These are phyloP conservation scores for Thereva nobilitata DNA, from an alignment of 2,888 invertebrate species.

Conservation along the genomic window DNA sequence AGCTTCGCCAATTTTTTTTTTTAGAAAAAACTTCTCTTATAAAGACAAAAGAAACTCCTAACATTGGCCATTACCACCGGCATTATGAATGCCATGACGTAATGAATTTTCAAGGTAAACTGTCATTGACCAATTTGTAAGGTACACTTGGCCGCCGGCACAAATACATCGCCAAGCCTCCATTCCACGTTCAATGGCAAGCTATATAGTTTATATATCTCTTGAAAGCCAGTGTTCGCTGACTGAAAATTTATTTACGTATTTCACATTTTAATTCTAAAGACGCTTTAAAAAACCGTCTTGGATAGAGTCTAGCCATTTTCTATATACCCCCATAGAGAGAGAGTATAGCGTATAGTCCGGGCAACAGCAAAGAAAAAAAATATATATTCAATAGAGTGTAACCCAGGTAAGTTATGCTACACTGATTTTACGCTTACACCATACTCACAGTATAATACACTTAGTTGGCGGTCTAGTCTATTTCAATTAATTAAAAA, in stretches of 20 bases:
- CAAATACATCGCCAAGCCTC: no score
- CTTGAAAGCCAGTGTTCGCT: constrained; percentile 9
- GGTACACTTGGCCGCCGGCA: no score
- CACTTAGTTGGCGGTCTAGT: no score
- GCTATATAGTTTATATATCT: neutral
- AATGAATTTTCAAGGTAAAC: constrained; percentile 39
- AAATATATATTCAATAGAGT: no score
- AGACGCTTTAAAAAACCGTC: no score
- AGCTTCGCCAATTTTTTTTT: no score
- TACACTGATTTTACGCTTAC: constrained; percentile 19
- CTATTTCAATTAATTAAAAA: no score
- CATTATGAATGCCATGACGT: constrained; percentile 15
- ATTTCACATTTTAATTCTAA: no score
- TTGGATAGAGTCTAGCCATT: neutral
- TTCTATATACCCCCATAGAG: neutral
- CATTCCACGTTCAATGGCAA: no score
- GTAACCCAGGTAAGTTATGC: constrained; percentile 11
- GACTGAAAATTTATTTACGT: no score
- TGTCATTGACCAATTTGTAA: constrained; percentile 36
- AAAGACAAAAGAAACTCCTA: constrained; percentile 11
- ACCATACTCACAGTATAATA: constrained; percentile 1
- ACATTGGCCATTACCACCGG: constrained; percentile 14
- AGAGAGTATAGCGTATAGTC: no score
- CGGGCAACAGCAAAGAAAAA: no score
- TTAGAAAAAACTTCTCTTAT: neutral